Conservation (phyloP, 2,797 vertebrate species). For the Halcyon leucocephala region DNA sequence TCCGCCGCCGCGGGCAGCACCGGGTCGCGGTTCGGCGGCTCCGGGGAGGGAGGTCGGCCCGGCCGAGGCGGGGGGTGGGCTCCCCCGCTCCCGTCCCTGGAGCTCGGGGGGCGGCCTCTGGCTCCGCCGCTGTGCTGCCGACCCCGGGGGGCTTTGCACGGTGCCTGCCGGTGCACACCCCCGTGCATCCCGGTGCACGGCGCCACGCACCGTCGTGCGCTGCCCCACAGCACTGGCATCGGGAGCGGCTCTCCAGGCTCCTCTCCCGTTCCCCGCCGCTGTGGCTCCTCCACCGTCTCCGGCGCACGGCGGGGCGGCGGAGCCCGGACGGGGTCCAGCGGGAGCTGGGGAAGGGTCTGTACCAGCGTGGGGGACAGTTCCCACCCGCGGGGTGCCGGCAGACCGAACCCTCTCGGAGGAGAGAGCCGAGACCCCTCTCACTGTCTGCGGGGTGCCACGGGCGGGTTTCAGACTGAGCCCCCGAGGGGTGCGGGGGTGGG, state of each 20-base stretch:
- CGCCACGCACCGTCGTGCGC: background rate
- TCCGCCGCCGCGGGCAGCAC: background rate
- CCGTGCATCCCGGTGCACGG: background rate
- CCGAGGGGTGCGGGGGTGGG: fast-evolving
- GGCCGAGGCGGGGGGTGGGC: background rate
- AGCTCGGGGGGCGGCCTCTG: background rate
- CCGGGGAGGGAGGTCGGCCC: background rate
- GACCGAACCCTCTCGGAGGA: too few relatives aligned
- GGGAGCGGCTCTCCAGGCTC: background rate
- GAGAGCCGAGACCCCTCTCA: fast-evolving
- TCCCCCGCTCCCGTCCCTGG: background rate
- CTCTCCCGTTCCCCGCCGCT: background rate
- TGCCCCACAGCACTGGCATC: background rate
- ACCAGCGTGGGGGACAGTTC: background rate
- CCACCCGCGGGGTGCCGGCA: fast-evolving
- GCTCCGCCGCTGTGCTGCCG: background rate
- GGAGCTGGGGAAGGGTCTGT: too few relatives aligned
- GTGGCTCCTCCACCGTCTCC: background rate
- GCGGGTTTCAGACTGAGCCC: background rate
- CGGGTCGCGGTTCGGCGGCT: background rate
- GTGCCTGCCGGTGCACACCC: background rate
- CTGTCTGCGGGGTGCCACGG: background rate
- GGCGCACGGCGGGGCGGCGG: background rate
- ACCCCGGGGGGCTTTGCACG: background rate
- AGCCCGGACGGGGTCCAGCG: background rate